Evolutionary conservation across 2,797 vertebrate genomes (phyloP), one percentile per base, ranked within the genome.

Genomic region (Crax fasciolata): DNA sequence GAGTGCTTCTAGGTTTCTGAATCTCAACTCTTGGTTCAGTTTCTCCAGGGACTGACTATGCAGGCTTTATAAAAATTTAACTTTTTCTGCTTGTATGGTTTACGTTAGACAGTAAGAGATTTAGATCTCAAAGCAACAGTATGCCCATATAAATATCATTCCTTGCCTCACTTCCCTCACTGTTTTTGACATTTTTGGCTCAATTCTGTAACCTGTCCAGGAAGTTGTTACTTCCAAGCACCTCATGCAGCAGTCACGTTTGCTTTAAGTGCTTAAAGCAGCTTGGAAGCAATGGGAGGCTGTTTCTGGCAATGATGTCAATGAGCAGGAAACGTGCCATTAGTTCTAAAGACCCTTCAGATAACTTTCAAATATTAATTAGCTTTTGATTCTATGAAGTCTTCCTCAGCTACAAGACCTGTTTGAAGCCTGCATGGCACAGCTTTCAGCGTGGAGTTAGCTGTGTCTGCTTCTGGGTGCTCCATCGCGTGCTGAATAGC

Each of bases 291-390:
- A 58, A 13, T 10, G n/a, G 43, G 58, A 43, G 46, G 48, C n/a
- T 46, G 46, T 84, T 95, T 78, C 72, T 91, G 72, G 72, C 82
- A 72, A 4, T 13, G 18, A 35, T 74, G 41, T 16, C 63, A 55
- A 51, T 67, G 48, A 89, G 48, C 35, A 68, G 75, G 81, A 93
- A 92, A 20, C 18, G 20, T 19, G 32, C 67, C 24, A 58, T 77
- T 89, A 87, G 41, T 66, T 91, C 68, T 89, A 23, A 87, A 95
- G 86, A 72, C n/a, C 32, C 39, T 89, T 91, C 66, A 91, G 4
- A 49, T 89, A 87, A 46, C 75, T 91, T 90, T 62, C 62, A 78
- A 62, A 43, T 89, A 87, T 83, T 91, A 63, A 72, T 84, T 91
- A 77, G 15, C 61, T 89, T 13, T 54, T 77, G 61, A 39, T 89